Conservation (phyloP, 2,113 vertebrate species). For the Datnioides undecimradiatus region DNA sequence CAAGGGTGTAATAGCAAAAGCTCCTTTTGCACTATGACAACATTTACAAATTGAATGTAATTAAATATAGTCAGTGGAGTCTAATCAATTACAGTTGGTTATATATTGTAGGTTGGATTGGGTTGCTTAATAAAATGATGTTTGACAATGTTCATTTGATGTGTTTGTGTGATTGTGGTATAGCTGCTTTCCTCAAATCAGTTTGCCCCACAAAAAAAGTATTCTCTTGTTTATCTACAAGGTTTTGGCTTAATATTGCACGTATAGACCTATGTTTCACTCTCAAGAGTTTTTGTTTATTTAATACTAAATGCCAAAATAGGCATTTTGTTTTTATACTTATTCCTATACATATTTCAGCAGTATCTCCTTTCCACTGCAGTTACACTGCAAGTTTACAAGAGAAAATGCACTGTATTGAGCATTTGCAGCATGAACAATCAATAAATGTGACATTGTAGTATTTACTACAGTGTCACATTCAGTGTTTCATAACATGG, state of each 20-base stretch:
- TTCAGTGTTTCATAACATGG: neutral
- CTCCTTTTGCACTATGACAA: neutral
- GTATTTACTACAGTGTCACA: no score
- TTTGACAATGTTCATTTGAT: neutral
- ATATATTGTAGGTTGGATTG: neutral
- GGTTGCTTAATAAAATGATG: neutral
- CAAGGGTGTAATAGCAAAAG: neutral
- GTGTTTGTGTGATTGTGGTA: neutral
- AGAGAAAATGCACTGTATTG: neutral
- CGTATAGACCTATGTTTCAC: neutral
- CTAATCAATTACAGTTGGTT: neutral
- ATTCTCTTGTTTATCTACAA: neutral
- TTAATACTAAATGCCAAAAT: neutral
- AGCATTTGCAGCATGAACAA: neutral
- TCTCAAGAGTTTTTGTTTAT: neutral
- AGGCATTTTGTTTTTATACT: neutral
- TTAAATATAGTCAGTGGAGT: neutral
- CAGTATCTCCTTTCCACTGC: neutral
- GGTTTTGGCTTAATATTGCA: neutral
- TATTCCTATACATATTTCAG: neutral
- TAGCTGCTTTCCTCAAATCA: neutral
- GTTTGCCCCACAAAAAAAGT: neutral
- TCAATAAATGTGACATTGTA: neutral
- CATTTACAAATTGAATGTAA: conserved; percentile 12
- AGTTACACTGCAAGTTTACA: neutral